These are phyloP conservation scores for Ridgeia piscesae DNA, from an alignment of 1,140 invertebrate species.

Conservation along the genomic window DNA sequence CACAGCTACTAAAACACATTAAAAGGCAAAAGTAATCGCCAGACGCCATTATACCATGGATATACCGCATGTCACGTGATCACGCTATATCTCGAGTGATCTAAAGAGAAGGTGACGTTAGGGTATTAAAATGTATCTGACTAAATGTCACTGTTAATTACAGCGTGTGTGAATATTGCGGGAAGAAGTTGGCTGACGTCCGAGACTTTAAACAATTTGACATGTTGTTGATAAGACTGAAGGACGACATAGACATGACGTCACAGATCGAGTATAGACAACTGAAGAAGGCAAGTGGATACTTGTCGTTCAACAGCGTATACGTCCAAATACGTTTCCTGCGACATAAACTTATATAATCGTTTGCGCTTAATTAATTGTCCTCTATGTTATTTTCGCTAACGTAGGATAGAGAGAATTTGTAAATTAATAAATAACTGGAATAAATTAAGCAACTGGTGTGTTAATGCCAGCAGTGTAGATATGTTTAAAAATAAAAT, in stretches of 20 bases:
- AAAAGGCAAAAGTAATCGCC: neutral
- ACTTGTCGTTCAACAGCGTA: neutral
- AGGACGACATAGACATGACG: neutral
- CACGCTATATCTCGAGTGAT: neutral
- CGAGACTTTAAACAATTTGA: neutral
- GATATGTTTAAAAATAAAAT: too few relatives aligned
- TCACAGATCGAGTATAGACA: neutral
- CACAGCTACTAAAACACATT: too few relatives aligned
- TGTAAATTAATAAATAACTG: too few relatives aligned
- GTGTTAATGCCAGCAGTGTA: too few relatives aligned
- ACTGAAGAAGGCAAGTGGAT: neutral
- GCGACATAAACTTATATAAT: neutral
- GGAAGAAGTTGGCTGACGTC: neutral
- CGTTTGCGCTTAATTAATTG: neutral
- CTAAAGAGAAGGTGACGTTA: neutral
- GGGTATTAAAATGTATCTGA: neutral
- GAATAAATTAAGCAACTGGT: too few relatives aligned
- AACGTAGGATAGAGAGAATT: too few relatives aligned
- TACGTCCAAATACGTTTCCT: neutral
- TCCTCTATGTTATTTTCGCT: too few relatives aligned
- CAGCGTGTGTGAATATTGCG: slow-evolving; percentile 6
- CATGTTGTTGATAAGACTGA: neutral
- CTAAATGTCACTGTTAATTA: neutral
- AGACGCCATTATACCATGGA: neutral
- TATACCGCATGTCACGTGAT: neutral